phyloP scores from a whole-genome alignment of 2,797 vertebrate species.

The Esox masquinongy region DNA sequence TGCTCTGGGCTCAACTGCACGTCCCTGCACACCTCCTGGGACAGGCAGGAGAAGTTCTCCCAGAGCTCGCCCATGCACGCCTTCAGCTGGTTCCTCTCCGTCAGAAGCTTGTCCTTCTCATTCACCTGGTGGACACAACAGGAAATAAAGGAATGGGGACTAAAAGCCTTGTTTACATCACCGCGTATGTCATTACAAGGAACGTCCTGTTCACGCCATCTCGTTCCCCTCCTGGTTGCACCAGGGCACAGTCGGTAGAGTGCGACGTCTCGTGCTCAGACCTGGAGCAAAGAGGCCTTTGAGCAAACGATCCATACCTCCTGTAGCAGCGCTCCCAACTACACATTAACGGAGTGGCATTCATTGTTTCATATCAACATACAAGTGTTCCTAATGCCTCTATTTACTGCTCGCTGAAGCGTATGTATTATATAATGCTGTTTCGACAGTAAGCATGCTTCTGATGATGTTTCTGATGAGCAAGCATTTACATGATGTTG shows the following conservation, averaged over 20 bases:
- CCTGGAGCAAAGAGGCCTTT: background rate
- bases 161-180: background rate
- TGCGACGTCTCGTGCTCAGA: background rate
- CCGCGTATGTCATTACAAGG: no score
- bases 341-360: background rate
- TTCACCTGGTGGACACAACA: conserved; percentile 79
- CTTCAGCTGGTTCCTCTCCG: conserved; percentile 96
- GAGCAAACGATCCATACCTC: background rate
- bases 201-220: no score
- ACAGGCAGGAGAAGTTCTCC: conserved; percentile 98
- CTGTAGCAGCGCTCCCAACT: background rate
- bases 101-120: conserved; percentile 97
- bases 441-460: background rate
- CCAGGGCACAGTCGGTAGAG: no score
- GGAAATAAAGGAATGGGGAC: background rate
- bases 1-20: conserved; percentile 95
- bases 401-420: background rate
- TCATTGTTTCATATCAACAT: background rate
- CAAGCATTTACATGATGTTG: conserved; percentile 1
- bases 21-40: conserved; percentile 95
- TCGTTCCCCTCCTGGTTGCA: no score
- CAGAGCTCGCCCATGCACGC: conserved; percentile 97
- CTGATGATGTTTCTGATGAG: background rate
- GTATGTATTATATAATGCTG: background rate
- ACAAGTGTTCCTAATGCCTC: background rate